A percentile compares a stretch with the other conserved stretches of the same genome.
phyloP scores from a whole-genome alignment of 1,140 invertebrate genomes.

The Dinothrombium tinctorium region DNA sequence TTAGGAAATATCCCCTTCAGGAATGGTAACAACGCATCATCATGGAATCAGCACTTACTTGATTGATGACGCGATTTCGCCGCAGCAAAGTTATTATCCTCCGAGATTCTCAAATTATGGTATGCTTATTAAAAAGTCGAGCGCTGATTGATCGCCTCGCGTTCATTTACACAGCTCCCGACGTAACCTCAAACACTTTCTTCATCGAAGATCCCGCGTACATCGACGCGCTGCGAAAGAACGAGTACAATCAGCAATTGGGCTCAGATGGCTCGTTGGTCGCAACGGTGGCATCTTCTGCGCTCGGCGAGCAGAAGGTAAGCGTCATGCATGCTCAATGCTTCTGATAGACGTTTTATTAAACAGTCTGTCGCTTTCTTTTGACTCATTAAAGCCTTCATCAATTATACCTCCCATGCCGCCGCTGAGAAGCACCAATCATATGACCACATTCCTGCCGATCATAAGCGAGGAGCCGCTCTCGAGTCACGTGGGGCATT shows the following conservation, averaged over 20 bases:
- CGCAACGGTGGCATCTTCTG: neutral
- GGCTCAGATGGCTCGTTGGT: neutral
- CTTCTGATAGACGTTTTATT: neutral
- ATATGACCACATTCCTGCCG: slow-evolving; percentile 10
- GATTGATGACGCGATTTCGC: slow-evolving; percentile 4
- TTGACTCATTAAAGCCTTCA: neutral
- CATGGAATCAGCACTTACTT: slow-evolving; percentile 10
- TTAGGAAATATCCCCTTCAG: slow-evolving; percentile 3
- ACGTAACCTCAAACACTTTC: slow-evolving; percentile 1
- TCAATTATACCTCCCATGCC: slow-evolving; percentile 9
- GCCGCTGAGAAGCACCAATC: slow-evolving; percentile 4
- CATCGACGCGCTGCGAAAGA: slow-evolving; percentile 19
- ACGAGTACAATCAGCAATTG: slow-evolving; percentile 19
- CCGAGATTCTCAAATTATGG: neutral
- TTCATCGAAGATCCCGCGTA: slow-evolving; percentile 16
- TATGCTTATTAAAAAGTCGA: neutral
- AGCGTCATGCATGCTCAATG: neutral
- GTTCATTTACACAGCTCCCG: slow-evolving; percentile 1
- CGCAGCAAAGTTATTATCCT: neutral
- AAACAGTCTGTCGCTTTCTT: neutral
- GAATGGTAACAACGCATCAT: neutral
- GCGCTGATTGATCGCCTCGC: neutral
- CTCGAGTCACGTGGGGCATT: slow-evolving; percentile 1
- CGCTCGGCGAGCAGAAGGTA: neutral
- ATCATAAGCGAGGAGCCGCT: slow-evolving; percentile 8